Conservation (phyloP, 2,797 vertebrate genomes). For the Austrolebias charrua region DNA sequence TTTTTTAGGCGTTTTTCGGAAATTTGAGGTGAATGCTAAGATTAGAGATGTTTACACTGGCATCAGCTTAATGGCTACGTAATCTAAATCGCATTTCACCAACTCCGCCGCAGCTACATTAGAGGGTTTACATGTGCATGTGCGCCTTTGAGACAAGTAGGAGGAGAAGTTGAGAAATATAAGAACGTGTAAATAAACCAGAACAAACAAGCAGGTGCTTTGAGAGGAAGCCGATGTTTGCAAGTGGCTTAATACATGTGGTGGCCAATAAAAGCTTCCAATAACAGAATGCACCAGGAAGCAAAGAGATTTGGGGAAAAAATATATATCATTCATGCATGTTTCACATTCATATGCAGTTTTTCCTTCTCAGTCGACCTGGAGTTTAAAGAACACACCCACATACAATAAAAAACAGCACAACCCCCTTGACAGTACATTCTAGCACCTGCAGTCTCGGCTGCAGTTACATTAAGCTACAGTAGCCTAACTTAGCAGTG, state of each 20-base stretch:
- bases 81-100: slow-evolving; percentile 45
- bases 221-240: slow-evolving; percentile 49
- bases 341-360: slow-evolving; percentile 13
- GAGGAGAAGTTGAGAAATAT: slow-evolving; percentile 47
- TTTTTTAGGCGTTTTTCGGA: too few relatives aligned
- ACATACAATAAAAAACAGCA: slow-evolving; percentile 6
- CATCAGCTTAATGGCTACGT: slow-evolving; percentile 51
- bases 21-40: too few relatives aligned
- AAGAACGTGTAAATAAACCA: slow-evolving; percentile 55
- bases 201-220: slow-evolving; percentile 57
- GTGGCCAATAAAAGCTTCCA: slow-evolving; percentile 14
- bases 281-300: slow-evolving; percentile 12
- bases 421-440: slow-evolving; percentile 11
- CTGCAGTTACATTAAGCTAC: slow-evolving; percentile 32
- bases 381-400: slow-evolving; percentile 13
- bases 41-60: slow-evolving; percentile 58
- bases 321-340: slow-evolving; percentile 21
- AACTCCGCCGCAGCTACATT: slow-evolving; percentile 37
- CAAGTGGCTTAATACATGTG: slow-evolving; percentile 25
- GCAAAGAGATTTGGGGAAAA: slow-evolving; percentile 4
- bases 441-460: slow-evolving; percentile 28
- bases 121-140: slow-evolving; percentile 13
- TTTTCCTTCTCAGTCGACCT: slow-evolving; percentile 6
- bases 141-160: slow-evolving; percentile 28
- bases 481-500: slow-evolving; percentile 26